Percentiles rank a stretch among this genome's conserved stretches.
Conservation (phyloP, 2,113 vertebrate genomes). For the Laticauda colubrina region DNA sequence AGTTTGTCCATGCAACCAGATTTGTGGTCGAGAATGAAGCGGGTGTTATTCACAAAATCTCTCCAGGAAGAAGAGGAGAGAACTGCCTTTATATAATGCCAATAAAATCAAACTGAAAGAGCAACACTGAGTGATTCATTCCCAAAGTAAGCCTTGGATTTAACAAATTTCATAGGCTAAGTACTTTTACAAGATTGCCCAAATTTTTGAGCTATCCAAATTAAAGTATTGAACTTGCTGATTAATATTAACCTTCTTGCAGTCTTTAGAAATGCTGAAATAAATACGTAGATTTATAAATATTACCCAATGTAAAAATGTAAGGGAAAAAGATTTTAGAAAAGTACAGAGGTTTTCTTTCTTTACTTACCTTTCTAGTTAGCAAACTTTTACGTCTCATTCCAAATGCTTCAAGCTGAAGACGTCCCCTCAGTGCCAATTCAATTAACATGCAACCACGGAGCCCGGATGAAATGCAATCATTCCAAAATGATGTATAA, state of each 20-base stretch:
- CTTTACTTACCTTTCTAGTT: slow-evolving; percentile 84
- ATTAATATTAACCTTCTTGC: not conserved
- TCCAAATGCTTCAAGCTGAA: slow-evolving; percentile 89
- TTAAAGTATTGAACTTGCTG: not conserved
- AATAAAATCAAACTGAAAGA: slow-evolving; percentile 9
- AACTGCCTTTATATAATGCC: not conserved
- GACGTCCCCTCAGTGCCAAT: slow-evolving; percentile 85
- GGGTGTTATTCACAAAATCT: slow-evolving; percentile 1
- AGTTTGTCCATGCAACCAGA: slow-evolving; percentile 5
- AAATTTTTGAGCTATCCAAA: not conserved
- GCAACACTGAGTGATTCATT: slow-evolving; percentile 14
- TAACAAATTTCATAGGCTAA: not conserved
- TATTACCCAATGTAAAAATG: not conserved
- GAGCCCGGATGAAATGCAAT: slow-evolving; percentile 94
- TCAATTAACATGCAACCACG: slow-evolving; percentile 97
- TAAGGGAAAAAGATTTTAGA: not conserved
- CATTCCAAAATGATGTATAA: slow-evolving; percentile 98
- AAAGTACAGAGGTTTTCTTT: not conserved
- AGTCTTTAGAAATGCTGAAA: not conserved
- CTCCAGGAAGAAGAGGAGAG: not conserved
- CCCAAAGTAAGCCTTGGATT: not conserved
- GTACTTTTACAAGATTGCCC: not conserved
- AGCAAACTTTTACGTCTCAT: slow-evolving; percentile 94
- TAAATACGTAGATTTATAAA: not conserved
- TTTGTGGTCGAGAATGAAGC: slow-evolving; percentile 11